Conservation (phyloP, 1,140 invertebrate species). For the Galleria mellonella region DNA sequence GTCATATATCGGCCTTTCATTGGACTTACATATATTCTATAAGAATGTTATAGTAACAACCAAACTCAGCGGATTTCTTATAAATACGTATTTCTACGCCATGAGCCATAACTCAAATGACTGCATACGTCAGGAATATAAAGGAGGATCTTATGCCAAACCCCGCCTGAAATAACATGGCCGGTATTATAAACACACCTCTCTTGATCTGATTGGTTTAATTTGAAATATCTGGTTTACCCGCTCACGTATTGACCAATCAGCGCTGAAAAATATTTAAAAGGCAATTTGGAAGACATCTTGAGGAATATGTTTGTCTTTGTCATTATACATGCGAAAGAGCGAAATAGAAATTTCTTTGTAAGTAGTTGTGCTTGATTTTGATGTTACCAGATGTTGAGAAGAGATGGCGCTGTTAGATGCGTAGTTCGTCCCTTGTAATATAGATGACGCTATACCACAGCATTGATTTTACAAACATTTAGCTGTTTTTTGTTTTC, state of each 20-base stretch:
- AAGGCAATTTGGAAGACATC: conserved; percentile 41
- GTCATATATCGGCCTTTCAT: background rate
- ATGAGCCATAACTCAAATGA: conserved; percentile 69
- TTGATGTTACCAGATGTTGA: conserved; percentile 8
- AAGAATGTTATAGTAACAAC: conserved; percentile 41
- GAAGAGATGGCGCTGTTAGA: conserved; percentile 44
- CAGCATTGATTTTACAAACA: background rate
- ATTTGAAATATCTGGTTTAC: conserved; percentile 31
- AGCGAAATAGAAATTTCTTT: conserved; percentile 26
- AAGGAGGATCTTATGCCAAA: conserved; percentile 57
- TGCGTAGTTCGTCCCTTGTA: conserved; percentile 24
- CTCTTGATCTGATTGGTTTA: conserved; percentile 44
- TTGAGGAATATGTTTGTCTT: conserved; percentile 29
- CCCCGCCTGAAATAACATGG: conserved; percentile 65
- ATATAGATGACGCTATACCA: conserved; percentile 28
- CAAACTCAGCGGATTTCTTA: conserved; percentile 55
- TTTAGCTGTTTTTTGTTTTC: background rate
- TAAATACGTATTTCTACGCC: conserved; percentile 54
- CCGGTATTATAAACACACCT: conserved; percentile 37
- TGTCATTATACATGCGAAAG: conserved; percentile 31
- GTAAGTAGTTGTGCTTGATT: conserved; percentile 21
- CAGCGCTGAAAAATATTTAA: conserved; percentile 33
- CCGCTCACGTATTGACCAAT: conserved; percentile 47
- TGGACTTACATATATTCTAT: conserved; percentile 5
- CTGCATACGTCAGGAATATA: conserved; percentile 68